phyloP scores from a whole-genome alignment of 2,797 vertebrate genomes.

The Sebastes goodei region DNA sequence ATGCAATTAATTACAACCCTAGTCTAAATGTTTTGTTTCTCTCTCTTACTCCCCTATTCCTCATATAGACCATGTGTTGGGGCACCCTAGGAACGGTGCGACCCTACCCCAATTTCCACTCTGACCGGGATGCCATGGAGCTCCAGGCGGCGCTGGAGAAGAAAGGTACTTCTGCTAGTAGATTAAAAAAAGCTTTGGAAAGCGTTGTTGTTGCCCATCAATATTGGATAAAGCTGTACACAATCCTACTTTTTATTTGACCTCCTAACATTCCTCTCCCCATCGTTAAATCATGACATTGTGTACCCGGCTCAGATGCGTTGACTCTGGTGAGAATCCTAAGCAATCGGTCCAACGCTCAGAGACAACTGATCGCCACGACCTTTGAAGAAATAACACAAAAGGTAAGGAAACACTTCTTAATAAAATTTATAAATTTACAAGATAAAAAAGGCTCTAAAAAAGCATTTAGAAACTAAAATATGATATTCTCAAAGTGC shows the following conservation, averaged over 20 bases:
- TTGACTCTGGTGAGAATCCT: constrained; percentile 72
- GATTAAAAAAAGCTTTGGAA: background rate
- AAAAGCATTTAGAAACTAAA: background rate
- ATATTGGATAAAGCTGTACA: background rate
- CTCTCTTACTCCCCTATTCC: background rate
- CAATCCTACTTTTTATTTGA: background rate
- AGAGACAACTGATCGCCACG: constrained; percentile 70
- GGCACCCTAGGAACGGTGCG: constrained; percentile 78
- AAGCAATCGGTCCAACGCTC: constrained; percentile 75
- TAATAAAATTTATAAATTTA: background rate
- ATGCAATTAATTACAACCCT: no score
- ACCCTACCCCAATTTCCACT: constrained; percentile 72
- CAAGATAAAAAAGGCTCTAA: background rate
- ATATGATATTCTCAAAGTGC: background rate
- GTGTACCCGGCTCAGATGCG: constrained; percentile 53
- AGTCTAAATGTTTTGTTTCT: background rate
- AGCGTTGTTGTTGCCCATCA: background rate
- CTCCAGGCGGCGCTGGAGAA: constrained; percentile 66
- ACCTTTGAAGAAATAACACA: constrained; percentile 52
- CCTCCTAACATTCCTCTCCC: background rate
- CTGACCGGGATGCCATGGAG: constrained; percentile 55
- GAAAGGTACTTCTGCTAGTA: constrained; percentile 65
- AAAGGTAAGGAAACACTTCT: constrained; percentile 53
- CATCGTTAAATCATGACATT: background rate
- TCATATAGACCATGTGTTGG: constrained; percentile 73